Percentiles rank a stretch among this genome's conserved stretches.
Evolutionary conservation across 2,888 invertebrate genomes (phyloP).

Genomic region (Andrena haemorrhoa): DNA sequence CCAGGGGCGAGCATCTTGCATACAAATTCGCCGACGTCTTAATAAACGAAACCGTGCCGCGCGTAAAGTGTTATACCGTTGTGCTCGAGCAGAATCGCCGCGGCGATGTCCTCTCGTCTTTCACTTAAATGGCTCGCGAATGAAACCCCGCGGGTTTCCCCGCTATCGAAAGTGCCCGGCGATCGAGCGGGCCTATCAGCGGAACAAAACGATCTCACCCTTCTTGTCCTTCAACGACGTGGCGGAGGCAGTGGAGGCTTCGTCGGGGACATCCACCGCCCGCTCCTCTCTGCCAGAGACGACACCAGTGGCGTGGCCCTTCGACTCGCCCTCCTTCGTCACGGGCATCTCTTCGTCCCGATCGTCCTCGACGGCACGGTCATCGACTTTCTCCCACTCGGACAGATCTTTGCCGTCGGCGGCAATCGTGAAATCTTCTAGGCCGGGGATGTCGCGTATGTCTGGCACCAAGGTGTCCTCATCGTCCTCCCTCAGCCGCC

Average conservation of each 20-base stretch:
- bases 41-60: conserved; percentile 50
- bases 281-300: conserved; percentile 73
- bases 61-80: conserved; percentile 27
- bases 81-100: conserved; percentile 1
- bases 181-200: neutral
- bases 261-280: conserved; percentile 77
- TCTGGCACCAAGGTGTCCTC: conserved; percentile 75
- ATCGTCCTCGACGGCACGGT: conserved; percentile 15
- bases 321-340: conserved; percentile 23
- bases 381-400: conserved; percentile 51
- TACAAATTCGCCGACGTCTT: conserved; percentile 60
- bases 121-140: neutral
- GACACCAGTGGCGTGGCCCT: conserved; percentile 42
- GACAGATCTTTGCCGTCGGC: conserved; percentile 30
- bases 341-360: conserved; percentile 3
- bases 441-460: conserved; percentile 56
- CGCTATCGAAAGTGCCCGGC: conserved; percentile 8
- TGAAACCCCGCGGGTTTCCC: conserved; percentile 11
- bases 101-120: neutral
- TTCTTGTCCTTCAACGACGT: conserved; percentile 51
- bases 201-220: conserved; percentile 58
- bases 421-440: conserved; percentile 43
- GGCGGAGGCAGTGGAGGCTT: conserved; percentile 57
- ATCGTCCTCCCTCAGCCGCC: conserved; percentile 76
- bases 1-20: conserved; percentile 53